Conservation (phyloP, 2,888 invertebrate genomes). For the Sphecodes monilicornis region DNA sequence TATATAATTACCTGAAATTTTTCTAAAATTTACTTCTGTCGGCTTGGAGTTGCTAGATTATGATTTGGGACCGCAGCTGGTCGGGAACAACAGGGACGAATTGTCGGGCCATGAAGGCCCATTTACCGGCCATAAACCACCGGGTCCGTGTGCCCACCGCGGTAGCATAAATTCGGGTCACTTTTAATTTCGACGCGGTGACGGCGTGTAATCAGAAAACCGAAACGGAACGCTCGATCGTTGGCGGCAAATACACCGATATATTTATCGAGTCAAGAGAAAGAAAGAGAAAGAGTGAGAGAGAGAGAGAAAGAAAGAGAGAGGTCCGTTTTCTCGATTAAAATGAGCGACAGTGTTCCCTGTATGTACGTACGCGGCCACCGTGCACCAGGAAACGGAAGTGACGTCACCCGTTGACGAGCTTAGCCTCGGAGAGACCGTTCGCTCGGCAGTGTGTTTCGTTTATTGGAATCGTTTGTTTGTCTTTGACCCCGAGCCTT, state of each 20-base stretch:
- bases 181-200: conserved; percentile 37
- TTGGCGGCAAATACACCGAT: conserved; percentile 21
- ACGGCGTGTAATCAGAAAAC: conserved; percentile 26
- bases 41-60: no score
- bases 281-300: not conserved
- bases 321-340: conserved; percentile 70
- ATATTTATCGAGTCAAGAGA: conserved; percentile 44
- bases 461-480: conserved; percentile 80
- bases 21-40: no score
- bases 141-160: not conserved
- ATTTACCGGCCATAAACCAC: conserved; percentile 21
- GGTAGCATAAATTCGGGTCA: conserved; percentile 27
- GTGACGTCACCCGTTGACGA: conserved; percentile 76
- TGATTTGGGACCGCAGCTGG: not conserved
- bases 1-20: no score
- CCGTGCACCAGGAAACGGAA: conserved; percentile 80
- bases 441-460: conserved; percentile 71
- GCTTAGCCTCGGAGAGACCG: conserved; percentile 60
- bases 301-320: not conserved
- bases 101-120: not conserved
- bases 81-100: not conserved
- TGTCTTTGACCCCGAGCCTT: conserved; percentile 62
- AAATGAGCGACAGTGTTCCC: conserved; percentile 77
- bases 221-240: not conserved
- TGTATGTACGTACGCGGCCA: conserved; percentile 30